phyloP scores from a whole-genome alignment of 1,140 invertebrate species.

The Aethina tumida region DNA sequence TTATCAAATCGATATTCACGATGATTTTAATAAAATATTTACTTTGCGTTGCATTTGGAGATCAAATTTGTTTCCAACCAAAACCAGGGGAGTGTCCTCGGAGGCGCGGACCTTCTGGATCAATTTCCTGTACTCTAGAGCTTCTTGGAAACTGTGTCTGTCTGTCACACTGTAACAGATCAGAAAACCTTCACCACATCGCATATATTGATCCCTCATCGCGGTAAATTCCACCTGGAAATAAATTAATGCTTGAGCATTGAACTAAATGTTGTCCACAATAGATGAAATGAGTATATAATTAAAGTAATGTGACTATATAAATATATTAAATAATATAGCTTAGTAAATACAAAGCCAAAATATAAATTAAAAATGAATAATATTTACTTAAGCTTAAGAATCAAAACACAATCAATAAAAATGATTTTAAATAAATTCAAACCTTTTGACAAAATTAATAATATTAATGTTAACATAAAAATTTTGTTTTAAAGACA shows the following conservation, averaged over 20 bases:
- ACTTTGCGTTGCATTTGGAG: conserved; percentile 71
- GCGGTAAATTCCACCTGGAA: conserved; percentile 82
- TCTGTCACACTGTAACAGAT: conserved; percentile 75
- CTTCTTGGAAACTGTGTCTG: conserved; percentile 72
- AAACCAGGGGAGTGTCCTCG: conserved; percentile 93
- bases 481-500: too few species aligned
- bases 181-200: conserved; percentile 95
- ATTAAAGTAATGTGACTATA: too few species aligned
- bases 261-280: not conserved
- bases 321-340: too few species aligned
- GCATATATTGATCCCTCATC: conserved; percentile 97
- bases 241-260: conserved; percentile 6
- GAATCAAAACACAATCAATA: conserved; percentile 7
- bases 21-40: too few species aligned
- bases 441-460: conserved; percentile 2
- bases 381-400: too few species aligned
- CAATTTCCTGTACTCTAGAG: conserved; percentile 85
- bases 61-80: conserved; percentile 99
- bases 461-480: too few species aligned
- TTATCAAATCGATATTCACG: conserved; percentile 61
- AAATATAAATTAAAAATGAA: too few species aligned
- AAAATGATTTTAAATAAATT: conserved; percentile 1
- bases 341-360: too few species aligned
- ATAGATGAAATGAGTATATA: too few species aligned
- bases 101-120: conserved; percentile 93